Percentiles rank a stretch among this genome's conserved stretches.
Conservation (phyloP, 2,113 vertebrate genomes). For the Larimichthys crocea region DNA sequence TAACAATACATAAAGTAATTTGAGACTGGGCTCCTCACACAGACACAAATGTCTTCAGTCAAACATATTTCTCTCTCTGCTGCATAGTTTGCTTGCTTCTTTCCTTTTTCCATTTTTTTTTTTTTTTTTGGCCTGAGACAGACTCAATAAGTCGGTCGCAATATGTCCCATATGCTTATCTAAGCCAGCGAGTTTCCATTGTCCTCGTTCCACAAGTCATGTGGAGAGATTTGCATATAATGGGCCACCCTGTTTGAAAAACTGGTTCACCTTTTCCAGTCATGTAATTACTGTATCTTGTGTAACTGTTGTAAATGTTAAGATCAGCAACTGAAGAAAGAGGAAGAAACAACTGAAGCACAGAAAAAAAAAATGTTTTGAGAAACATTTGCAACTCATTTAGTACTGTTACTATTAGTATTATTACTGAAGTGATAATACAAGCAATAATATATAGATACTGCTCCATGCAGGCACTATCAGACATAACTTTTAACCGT, state of each 20-base stretch:
- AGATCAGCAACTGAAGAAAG: not conserved
- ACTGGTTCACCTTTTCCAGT: conserved; percentile 6
- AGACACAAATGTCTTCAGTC: conserved; percentile 16
- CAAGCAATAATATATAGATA: not conserved
- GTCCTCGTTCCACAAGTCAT: conserved; percentile 36
- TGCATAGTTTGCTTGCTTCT: conserved; percentile 4
- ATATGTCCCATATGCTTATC: conserved; percentile 38
- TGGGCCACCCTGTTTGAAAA: conserved; percentile 32
- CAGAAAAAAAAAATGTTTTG: not conserved
- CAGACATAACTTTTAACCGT: not conserved
- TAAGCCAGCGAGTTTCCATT: conserved; percentile 51
- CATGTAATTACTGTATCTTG: conserved; percentile 18
- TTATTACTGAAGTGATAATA: not conserved
- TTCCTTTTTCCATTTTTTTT: not conserved
- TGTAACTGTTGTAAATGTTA: not conserved
- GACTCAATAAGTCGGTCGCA: conserved; percentile 48
- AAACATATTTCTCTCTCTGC: conserved; percentile 19
- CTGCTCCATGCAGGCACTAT: not conserved
- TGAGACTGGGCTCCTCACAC: not conserved
- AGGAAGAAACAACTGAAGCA: not conserved
- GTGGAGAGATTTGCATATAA: conserved; percentile 46
- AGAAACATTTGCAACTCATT: not conserved
- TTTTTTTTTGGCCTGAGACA: conserved; percentile 6
- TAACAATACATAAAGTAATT: conserved; percentile 24
- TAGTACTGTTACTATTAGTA: not conserved